phyloP scores from a whole-genome alignment of 2,113 vertebrate species.

The Planiliza haematocheilus region DNA sequence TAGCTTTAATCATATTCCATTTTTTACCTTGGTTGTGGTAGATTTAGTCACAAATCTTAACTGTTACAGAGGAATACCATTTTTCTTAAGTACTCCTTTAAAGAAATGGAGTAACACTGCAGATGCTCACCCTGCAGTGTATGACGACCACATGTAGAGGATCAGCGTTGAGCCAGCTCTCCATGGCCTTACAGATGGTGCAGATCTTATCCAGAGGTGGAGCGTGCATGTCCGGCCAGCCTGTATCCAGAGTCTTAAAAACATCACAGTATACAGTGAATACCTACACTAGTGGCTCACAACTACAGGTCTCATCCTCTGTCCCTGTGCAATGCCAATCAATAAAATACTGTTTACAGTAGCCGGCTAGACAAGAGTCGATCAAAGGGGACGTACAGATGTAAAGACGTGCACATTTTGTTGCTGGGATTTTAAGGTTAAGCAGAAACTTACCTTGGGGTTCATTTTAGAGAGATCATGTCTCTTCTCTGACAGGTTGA shows the following conservation, averaged over 20 bases:
- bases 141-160: conserved; percentile 93
- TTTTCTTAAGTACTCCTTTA: background rate
- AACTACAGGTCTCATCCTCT: background rate
- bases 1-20: no score
- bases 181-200: conserved; percentile 97
- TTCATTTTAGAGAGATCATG: conserved; percentile 93
- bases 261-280: conserved; percentile 25
- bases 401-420: background rate
- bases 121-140: conserved; percentile 90
- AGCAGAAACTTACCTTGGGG: conserved; percentile 87
- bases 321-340: background rate
- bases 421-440: background rate
- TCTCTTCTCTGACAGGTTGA: conserved; percentile 95
- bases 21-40: background rate
- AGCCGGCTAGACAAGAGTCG: conserved; percentile 2
- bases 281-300: background rate
- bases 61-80: background rate
- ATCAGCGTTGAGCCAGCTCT: conserved; percentile 93
- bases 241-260: conserved; percentile 91
- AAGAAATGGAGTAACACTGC: background rate
- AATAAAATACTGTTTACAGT: background rate
- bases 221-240: conserved; percentile 96
- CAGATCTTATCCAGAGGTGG: conserved; percentile 95
- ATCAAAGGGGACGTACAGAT: conserved; percentile 10
- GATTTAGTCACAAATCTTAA: background rate